Base-by-base conservation (phyloP, 2,888 invertebrate species). In the Prosapia bicincta region DNA sequence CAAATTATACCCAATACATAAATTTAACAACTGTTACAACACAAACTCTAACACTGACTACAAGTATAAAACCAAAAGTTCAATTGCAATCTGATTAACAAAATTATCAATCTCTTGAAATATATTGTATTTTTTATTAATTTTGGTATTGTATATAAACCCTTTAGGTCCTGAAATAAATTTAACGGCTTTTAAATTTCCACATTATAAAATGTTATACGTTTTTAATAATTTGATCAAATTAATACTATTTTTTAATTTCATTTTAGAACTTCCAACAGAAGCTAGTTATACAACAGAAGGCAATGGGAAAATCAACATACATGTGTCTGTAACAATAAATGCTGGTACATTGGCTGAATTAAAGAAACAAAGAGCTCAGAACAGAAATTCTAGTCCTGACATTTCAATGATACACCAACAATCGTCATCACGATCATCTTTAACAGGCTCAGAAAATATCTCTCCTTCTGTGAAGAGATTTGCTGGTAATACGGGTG, bases 331-430 rank as follows among this genome's bases (percentile, higher is more conserved):
- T 85, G 90, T 90, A 78, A 90, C 90, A 77, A 95, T 94, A 84
- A 92, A 92, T 84, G 91, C 91, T 82, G 90, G 92, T 81, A 97
- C 97, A 71, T 88, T 98, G 81, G 93, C 97, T 73, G 97, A 97
- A 86, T 88, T 97, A 85, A 98, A 98, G 87, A 96, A 96, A 85
- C 96, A 97, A 84, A 89, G 97, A 79, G 91, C 95, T 79, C 93
- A 94, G 82, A 94, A 92, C 81, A 88, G 95, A 81, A 91, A 91
- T 67, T 76, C 78, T 65, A 76, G 79, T 43, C 79, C 80, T 10
- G 80, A 79, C 26, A 72, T 74, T n/a, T 75, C 75, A 0, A 66
- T 77, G 65, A 65, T 69, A 7, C 77, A 67, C 32, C 66, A 72
- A 69, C 70, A 69, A 20, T 67, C 72, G 5, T 72, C 75, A n/a